A percentile compares a stretch with the other conserved stretches of the same genome.
These are phyloP conservation scores for Anomalospiza imberbis DNA, from an alignment of 2,797 vertebrate genomes.

Conservation along the genomic window DNA sequence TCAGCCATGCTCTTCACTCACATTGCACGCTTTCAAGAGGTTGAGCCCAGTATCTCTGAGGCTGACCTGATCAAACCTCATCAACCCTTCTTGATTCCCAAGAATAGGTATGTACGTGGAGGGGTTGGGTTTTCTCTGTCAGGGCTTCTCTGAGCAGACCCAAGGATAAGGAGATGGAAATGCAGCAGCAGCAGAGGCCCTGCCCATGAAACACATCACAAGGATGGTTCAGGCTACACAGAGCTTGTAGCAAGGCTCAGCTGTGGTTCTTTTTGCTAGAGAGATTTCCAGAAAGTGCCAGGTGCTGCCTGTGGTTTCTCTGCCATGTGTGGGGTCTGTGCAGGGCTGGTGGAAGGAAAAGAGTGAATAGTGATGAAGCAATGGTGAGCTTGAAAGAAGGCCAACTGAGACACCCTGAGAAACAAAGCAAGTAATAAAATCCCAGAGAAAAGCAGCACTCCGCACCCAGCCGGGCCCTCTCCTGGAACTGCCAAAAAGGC, in stretches of 20 bases:
- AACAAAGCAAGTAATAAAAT: background rate
- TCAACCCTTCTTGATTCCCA: background rate
- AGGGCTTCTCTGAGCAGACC: background rate
- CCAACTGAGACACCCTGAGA: constrained; percentile 14
- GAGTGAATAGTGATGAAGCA: background rate
- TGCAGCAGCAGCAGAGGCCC: background rate
- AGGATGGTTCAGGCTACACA: background rate
- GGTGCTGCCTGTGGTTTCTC: background rate
- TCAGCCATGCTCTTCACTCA: background rate
- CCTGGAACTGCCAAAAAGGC: constrained; percentile 3
- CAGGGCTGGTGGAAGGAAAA: background rate
- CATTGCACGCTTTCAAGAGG: background rate
- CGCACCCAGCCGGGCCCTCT: background rate
- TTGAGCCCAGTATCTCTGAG: background rate
- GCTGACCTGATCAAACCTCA: background rate
- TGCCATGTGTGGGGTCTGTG: accelerated
- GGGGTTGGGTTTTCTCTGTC: background rate
- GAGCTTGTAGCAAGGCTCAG: background rate
- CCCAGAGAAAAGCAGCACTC: background rate
- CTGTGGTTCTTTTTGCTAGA: background rate
- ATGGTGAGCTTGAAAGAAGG: background rate
- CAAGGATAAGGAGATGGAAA: background rate
- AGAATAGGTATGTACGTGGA: background rate
- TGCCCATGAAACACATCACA: accelerated
- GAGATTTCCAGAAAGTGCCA: background rate